Conservation (phyloP, 2,113 vertebrate genomes). For the Porphyrio hochstetteri region DNA sequence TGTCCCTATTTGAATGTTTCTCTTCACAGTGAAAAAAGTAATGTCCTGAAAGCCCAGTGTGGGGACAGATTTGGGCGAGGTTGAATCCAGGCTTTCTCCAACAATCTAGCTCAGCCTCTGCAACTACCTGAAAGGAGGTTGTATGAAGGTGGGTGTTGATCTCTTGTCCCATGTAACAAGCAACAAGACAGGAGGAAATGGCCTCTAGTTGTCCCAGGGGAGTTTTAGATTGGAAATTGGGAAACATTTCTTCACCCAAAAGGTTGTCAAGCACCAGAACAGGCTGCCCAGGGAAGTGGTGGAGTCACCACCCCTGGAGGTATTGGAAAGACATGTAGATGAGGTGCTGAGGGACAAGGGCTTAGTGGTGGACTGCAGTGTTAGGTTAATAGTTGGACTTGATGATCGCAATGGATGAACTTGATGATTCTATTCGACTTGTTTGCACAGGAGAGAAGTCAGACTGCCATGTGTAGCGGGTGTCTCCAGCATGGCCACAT, state of each 20-base stretch:
- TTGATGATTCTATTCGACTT: neutral
- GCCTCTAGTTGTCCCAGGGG: too few relatives aligned
- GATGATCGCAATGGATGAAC: neutral
- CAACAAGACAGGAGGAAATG: too few relatives aligned
- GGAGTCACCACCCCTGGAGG: neutral
- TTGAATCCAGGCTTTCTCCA: neutral
- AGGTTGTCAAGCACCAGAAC: neutral
- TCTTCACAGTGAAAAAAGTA: neutral
- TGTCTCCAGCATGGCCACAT: neutral
- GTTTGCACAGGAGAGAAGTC: neutral
- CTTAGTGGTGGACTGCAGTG: neutral
- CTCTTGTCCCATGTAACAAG: neutral
- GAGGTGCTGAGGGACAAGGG: neutral
- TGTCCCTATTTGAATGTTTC: neutral
- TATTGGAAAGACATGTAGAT: neutral
- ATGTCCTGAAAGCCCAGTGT: neutral
- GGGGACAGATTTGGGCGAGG: neutral
- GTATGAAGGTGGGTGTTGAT: rapidly evolving
- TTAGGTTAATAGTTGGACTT: neutral
- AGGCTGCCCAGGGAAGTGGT: neutral
- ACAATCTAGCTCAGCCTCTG: neutral
- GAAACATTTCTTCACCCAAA: neutral
- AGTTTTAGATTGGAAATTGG: too few relatives aligned
- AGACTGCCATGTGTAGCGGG: neutral
- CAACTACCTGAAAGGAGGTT: neutral